Percentiles rank a stretch among this genome's conserved stretches.
Conservation (phyloP, 2,797 vertebrate genomes). For the Tolypeutes matacus region DNA sequence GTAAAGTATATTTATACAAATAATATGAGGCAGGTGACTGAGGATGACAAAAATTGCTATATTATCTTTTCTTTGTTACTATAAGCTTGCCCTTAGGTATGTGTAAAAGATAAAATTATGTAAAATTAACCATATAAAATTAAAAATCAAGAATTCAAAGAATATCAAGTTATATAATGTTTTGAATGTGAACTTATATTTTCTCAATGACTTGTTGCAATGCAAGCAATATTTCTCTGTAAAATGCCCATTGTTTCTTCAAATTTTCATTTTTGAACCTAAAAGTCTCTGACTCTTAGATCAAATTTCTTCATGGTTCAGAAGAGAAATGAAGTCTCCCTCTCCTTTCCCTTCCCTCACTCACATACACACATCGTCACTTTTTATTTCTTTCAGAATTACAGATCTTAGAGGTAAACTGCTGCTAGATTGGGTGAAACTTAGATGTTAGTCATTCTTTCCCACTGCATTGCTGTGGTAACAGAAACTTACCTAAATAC, state of each 20-base stretch:
- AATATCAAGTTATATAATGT: background rate
- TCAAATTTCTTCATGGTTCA: background rate
- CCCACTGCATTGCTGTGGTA: background rate
- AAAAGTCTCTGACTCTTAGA: background rate
- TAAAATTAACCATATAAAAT: background rate
- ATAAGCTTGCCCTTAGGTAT: background rate
- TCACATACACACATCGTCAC: background rate
- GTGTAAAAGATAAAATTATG: background rate
- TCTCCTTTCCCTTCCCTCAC: background rate
- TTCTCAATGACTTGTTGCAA: background rate
- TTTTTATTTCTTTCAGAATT: background rate
- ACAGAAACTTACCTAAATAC: background rate
- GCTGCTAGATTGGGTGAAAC: background rate
- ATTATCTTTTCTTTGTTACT: background rate
- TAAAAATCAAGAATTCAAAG: background rate
- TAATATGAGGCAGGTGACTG: background rate
- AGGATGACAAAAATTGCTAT: background rate
- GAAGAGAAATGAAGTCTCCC: background rate
- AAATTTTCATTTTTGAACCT: background rate
- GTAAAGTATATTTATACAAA: background rate
- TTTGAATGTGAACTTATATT: background rate
- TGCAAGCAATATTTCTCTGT: background rate
- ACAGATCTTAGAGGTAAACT: background rate
- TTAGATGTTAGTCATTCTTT: background rate
- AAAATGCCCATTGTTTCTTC: background rate